Percentiles rank a stretch among this genome's conserved stretches.
Conservation (phyloP, 1,140 invertebrate species). For the Drosophila ficusphila region DNA sequence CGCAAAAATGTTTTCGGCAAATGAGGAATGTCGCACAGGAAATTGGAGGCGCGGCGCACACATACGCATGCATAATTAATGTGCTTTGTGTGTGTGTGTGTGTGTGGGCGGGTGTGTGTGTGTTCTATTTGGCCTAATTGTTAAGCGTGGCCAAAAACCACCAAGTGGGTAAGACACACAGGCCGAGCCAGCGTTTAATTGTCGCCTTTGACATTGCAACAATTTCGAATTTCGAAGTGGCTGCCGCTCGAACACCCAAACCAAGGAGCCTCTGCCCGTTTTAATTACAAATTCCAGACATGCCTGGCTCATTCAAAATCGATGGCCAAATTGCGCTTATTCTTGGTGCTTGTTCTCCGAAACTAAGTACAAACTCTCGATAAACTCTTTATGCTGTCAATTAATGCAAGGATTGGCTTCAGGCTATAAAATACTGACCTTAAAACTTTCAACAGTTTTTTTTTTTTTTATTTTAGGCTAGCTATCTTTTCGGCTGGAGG, state of each 20-base stretch:
- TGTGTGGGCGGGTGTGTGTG: constrained; percentile 18
- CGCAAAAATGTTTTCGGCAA: constrained; percentile 61
- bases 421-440: constrained; percentile 5
- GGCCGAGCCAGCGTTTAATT: constrained; percentile 45
- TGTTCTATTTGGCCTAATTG: constrained; percentile 60
- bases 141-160: constrained; percentile 57
- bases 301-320: constrained; percentile 25
- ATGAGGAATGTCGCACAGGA: constrained; percentile 57
- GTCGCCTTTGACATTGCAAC: constrained; percentile 75
- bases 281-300: constrained; percentile 66
- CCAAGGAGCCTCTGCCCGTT: constrained; percentile 18
- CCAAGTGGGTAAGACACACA: constrained; percentile 16
- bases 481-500: neutral
- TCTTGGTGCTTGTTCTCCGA: neutral
- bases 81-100: constrained; percentile 23
- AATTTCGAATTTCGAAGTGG: constrained; percentile 53
- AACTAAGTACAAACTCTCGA: constrained; percentile 27
- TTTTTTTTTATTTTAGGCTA: neutral
- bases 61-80: constrained; percentile 72
- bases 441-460: constrained; percentile 11
- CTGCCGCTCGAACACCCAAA: constrained; percentile 1
- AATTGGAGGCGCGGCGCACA: constrained; percentile 56
- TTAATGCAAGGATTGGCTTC: constrained; percentile 30
- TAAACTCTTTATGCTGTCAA: constrained; percentile 42
- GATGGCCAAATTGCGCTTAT: constrained; percentile 23